phyloP scores from a whole-genome alignment of 2,113 vertebrate species.

The Gadus macrocephalus region DNA sequence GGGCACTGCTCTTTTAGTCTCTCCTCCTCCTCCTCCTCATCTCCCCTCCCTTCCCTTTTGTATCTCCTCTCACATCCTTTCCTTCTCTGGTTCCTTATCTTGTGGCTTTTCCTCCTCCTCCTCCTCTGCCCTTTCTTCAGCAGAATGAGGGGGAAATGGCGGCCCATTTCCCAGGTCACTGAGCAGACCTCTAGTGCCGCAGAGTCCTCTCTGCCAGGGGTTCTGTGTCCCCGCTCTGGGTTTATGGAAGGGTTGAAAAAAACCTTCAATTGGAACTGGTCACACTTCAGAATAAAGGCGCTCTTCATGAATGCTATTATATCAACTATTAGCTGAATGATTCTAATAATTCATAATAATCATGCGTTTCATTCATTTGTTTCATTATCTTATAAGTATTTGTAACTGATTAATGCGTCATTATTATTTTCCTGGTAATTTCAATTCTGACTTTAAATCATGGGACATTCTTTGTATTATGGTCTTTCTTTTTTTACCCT shows the following conservation, averaged over 20 bases:
- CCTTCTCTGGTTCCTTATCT: conserved; percentile 21
- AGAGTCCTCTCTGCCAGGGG: too few species aligned
- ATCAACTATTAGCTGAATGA: too few species aligned
- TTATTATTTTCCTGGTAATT: too few species aligned
- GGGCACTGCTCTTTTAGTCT: conserved; percentile 62
- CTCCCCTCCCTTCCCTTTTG: conserved; percentile 6
- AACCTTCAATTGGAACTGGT: too few species aligned
- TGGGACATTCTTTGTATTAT: not conserved
- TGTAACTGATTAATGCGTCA: too few species aligned
- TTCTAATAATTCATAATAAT: too few species aligned
- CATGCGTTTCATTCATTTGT: too few species aligned
- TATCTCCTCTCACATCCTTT: conserved; percentile 11
- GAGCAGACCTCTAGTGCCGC: conserved; percentile 25
- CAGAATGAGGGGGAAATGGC: conserved; percentile 47
- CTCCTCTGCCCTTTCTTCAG: conserved; percentile 11
- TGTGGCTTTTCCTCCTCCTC: conserved; percentile 22
- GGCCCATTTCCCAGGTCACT: conserved; percentile 55
- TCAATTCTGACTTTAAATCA: too few species aligned
- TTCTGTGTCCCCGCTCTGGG: conserved; percentile 8
- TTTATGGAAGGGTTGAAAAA: conserved; percentile 6
- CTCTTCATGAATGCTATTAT: too few species aligned
- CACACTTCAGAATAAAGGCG: too few species aligned
- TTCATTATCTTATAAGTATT: too few species aligned
- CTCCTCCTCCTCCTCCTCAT: conserved; percentile 5
- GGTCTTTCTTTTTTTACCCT: conserved; percentile 1